phyloP scores from a whole-genome alignment of 2,113 vertebrate genomes.

The Antigone vipio region DNA sequence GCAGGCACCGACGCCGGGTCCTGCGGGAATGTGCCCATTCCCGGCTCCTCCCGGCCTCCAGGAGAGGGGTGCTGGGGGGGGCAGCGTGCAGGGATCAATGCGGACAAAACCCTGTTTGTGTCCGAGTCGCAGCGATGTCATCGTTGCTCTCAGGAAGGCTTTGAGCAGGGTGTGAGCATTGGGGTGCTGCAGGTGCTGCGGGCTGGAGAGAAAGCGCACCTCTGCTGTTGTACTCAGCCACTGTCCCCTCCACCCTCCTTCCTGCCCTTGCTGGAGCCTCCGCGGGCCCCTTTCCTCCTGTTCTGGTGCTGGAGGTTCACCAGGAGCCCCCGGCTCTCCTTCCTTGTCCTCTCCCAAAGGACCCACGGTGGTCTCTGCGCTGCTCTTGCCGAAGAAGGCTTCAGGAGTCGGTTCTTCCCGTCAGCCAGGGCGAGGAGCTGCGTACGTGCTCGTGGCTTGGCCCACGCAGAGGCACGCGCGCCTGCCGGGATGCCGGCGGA shows the following conservation, averaged over 20 bases:
- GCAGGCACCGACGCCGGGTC: not conserved
- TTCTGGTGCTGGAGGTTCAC: not conserved
- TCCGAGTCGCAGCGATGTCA: fast-evolving
- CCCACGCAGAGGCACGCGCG: fast-evolving
- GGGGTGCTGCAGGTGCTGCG: not conserved
- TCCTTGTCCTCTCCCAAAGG: not conserved
- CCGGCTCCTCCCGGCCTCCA: not conserved
- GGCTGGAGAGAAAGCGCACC: not conserved
- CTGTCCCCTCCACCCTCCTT: not conserved
- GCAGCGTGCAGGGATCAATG: not conserved
- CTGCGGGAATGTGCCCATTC: not conserved
- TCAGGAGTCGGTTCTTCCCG: not conserved
- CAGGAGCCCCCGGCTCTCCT: not conserved
- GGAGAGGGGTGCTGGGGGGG: not conserved
- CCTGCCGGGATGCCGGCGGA: fast-evolving
- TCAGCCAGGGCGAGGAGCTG: not conserved
- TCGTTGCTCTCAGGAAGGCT: not conserved
- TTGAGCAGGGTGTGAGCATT: not conserved
- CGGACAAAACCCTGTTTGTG: not conserved
- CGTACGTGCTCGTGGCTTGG: fast-evolving
- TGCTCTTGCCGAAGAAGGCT: not conserved
- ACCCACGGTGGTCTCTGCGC: fast-evolving
- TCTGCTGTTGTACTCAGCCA: not conserved
- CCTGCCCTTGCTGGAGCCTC: not conserved
- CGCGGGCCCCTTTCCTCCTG: not conserved